A percentile compares a stretch with the other conserved stretches of the same genome.
Conservation (phyloP, 2,888 invertebrate genomes). For the Lucinisca nassula region DNA sequence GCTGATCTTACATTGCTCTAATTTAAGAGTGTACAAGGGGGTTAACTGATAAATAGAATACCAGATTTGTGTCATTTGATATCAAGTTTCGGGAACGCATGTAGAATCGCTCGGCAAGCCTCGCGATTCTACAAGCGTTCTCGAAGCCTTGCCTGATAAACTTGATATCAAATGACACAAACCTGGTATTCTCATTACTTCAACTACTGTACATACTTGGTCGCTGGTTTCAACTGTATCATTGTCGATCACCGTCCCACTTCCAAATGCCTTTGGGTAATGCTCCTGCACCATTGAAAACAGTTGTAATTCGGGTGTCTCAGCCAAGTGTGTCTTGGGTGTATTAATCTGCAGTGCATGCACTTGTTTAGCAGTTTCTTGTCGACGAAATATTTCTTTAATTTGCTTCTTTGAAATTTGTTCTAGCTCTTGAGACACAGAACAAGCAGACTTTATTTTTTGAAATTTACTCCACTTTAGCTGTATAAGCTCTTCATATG, state of each 20-base stretch:
- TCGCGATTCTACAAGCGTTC: too few species aligned
- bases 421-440: neutral
- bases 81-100: too few species aligned
- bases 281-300: neutral
- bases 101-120: too few species aligned
- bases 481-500: neutral
- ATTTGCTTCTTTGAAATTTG: neutral
- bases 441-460: neutral
- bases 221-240: neutral
- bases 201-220: neutral
- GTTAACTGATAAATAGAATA: too few species aligned
- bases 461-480: neutral
- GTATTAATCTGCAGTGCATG: neutral
- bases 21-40: too few species aligned
- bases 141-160: too few species aligned
- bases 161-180: too few species aligned
- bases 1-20: too few species aligned
- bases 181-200: too few species aligned
- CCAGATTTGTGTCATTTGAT: too few species aligned
- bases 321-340: neutral
- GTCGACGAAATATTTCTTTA: neutral
- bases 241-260: neutral
- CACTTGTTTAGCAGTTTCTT: neutral
- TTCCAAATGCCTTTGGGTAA: neutral
- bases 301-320: neutral